Percentiles rank a stretch among this genome's conserved stretches.
Conservation (phyloP, 2,797 vertebrate genomes). For the Channallabes apus region DNA sequence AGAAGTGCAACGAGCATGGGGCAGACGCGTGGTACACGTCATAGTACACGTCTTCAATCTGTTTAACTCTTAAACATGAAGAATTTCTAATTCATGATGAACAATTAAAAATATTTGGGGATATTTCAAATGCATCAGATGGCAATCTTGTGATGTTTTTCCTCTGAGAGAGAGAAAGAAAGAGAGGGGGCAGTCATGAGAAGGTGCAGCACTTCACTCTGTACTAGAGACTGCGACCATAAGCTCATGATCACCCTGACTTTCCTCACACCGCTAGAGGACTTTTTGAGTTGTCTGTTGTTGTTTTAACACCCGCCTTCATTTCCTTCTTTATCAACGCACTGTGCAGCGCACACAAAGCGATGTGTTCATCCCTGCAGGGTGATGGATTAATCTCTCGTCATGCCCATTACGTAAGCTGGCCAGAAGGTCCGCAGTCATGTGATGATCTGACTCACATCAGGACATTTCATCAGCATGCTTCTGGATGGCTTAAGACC, state of each 20-base stretch:
- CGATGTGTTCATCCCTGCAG: constrained; percentile 30
- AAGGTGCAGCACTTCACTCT: constrained; percentile 16
- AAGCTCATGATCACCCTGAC: constrained; percentile 37
- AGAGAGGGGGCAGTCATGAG: constrained; percentile 35
- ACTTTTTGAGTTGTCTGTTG: background rate
- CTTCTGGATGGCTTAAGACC: background rate
- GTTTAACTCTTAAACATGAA: constrained; percentile 31
- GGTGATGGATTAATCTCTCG: constrained; percentile 39
- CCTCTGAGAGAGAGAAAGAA: constrained; percentile 10
- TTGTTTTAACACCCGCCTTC: background rate
- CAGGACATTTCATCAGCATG: constrained; percentile 21
- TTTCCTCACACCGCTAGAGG: constrained; percentile 7
- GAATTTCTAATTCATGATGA: constrained; percentile 14
- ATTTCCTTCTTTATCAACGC: background rate
- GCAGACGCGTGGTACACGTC: background rate
- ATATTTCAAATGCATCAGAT: constrained; percentile 42
- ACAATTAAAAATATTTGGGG: background rate
- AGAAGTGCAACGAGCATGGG: background rate
- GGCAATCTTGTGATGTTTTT: constrained; percentile 56
- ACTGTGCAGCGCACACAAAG: constrained; percentile 31
- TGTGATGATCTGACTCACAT: constrained; percentile 35
- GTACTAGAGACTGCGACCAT: constrained; percentile 25
- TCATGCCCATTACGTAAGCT: constrained; percentile 39
- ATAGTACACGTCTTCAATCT: background rate
- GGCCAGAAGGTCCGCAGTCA: constrained; percentile 51